A percentile compares a stretch with the other conserved stretches of the same genome.
Evolutionary conservation across 2,888 invertebrate species (phyloP).

Genomic region (Anarsia innoxiella): DNA sequence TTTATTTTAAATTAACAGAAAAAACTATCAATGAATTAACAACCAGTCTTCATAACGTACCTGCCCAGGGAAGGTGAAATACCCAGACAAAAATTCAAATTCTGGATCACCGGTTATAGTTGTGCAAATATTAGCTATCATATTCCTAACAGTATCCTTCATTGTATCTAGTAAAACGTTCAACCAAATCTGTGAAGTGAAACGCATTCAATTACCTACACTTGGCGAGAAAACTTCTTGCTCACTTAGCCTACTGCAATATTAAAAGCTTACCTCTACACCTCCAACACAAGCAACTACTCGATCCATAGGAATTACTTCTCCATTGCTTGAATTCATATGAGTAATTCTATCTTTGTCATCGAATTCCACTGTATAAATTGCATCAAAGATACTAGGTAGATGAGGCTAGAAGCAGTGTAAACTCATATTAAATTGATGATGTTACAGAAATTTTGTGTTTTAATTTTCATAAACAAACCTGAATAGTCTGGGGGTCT

Average conservation of each 20-base stretch:
- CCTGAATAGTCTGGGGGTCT: conserved; percentile 87
- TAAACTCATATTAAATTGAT: too few species aligned
- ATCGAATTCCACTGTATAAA: conserved; percentile 85
- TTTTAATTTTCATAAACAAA: too few species aligned
- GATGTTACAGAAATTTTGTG: too few species aligned
- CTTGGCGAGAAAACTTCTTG: too few species aligned
- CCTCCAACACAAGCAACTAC: conserved; percentile 84
- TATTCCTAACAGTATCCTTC: conserved; percentile 82
- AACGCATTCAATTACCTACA: too few species aligned
- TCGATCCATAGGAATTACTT: conserved; percentile 81
- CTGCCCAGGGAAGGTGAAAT: conserved; percentile 85
- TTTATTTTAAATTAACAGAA: too few species aligned
- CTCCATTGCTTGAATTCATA: conserved; percentile 86
- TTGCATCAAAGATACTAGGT: conserved; percentile 90
- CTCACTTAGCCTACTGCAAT: too few species aligned
- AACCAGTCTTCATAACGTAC: too few species aligned
- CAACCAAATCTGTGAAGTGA: conserved; percentile 82
- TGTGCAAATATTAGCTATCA: conserved; percentile 81
- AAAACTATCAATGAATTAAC: too few species aligned
- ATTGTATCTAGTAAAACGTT: conserved; percentile 82
- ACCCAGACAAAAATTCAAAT: conserved; percentile 83
- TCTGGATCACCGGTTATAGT: conserved; percentile 79
- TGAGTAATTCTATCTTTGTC: conserved; percentile 84
- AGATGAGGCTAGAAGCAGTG: conserved; percentile 83
- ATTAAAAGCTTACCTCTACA: conserved; percentile 78